Conservation (phyloP, 2,797 vertebrate genomes). For the Semaprochilodus insignis region DNA sequence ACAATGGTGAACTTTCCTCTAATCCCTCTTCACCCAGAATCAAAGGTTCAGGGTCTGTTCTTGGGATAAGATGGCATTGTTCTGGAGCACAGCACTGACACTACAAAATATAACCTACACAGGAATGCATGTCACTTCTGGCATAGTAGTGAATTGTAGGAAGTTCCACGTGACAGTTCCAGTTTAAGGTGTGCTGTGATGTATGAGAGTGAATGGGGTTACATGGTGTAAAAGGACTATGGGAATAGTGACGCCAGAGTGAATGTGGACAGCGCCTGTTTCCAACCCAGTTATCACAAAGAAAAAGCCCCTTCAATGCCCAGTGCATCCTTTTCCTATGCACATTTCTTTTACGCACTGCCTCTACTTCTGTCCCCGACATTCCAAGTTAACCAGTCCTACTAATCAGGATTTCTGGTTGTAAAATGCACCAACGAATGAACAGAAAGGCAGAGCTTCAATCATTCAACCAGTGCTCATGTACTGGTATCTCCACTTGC, state of each 20-base stretch:
- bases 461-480: constrained; percentile 28
- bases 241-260: constrained; percentile 16
- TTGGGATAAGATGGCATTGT: constrained; percentile 55
- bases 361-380: not conserved
- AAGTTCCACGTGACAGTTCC: constrained; percentile 40
- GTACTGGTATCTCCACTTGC: constrained; percentile 24
- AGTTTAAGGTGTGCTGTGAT: constrained; percentile 32
- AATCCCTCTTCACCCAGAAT: constrained; percentile 48
- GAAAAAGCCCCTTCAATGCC: constrained; percentile 29
- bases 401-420: constrained; percentile 25
- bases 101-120: constrained; percentile 36
- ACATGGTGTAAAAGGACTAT: constrained; percentile 7
- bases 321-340: constrained; percentile 13
- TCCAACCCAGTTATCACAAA: constrained; percentile 48
- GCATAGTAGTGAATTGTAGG: constrained; percentile 42
- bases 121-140: constrained; percentile 34
- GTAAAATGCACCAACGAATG: constrained; percentile 17
- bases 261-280: constrained; percentile 11
- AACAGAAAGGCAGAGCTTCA: constrained; percentile 30
- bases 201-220: constrained; percentile 23
- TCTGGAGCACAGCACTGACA: constrained; percentile 46
- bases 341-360: constrained; percentile 8
- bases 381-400: constrained; percentile 8
- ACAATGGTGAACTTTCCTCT: constrained; percentile 62
- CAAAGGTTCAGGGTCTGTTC: constrained; percentile 42